These are phyloP conservation scores for Pardosa pseudoannulata DNA, from an alignment of 2,888 invertebrate genomes.

Conservation along the genomic window DNA sequence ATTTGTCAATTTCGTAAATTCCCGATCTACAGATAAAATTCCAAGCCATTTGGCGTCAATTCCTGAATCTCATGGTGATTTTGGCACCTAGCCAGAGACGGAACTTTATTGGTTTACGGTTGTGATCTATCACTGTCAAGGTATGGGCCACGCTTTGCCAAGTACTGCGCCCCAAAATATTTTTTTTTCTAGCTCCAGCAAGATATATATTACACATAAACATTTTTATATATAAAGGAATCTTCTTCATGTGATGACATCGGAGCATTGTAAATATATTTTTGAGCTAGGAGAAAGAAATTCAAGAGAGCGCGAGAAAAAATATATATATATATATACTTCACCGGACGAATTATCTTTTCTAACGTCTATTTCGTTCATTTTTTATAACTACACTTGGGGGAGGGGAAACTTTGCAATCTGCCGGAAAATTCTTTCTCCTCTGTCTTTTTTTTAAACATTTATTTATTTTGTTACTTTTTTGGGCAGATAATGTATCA, in stretches of 20 bases:
- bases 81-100: constrained; percentile 64
- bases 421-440: not conserved
- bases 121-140: constrained; percentile 71
- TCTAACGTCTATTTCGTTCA: not conserved
- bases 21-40: constrained; percentile 42
- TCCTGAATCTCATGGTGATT: constrained; percentile 57
- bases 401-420: not conserved
- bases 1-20: not conserved
- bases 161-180: constrained; percentile 52
- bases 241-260: constrained; percentile 64
- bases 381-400: not conserved
- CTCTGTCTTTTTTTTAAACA: too few relatives aligned
- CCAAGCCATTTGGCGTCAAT: constrained; percentile 67
- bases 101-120: constrained; percentile 72
- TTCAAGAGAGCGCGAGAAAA: not conserved
- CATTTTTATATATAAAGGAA: constrained; percentile 62
- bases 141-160: constrained; percentile 55
- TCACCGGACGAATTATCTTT: not conserved
- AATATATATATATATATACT: too few relatives aligned
- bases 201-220: constrained; percentile 70
- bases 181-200: constrained; percentile 35
- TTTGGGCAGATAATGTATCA: not conserved
- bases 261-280: constrained; percentile 68
- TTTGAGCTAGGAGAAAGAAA: constrained; percentile 57
- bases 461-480: not conserved